A percentile compares a stretch with the other conserved stretches of the same genome.
These are phyloP conservation scores for Pectinophora gossypiella DNA, from an alignment of 1,140 invertebrate species.

Conservation along the genomic window DNA sequence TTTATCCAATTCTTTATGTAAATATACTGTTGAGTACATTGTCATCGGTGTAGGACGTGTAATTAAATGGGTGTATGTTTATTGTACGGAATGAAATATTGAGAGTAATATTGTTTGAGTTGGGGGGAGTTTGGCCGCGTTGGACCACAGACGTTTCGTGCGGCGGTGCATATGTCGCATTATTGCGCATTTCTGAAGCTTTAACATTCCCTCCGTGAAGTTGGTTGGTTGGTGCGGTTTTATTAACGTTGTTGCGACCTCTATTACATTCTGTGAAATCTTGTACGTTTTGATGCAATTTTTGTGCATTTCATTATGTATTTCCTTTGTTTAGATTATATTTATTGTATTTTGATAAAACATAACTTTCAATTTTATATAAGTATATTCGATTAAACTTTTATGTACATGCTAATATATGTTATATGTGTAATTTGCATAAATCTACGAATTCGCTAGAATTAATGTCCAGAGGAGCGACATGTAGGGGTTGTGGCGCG, in stretches of 20 bases:
- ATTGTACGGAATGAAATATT: not conserved
- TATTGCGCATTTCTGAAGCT: constrained; percentile 1
- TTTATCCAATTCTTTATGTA: constrained; percentile 39
- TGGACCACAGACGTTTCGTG: not conserved
- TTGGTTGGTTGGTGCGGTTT: not conserved
- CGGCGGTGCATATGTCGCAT: constrained; percentile 1
- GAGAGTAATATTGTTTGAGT: constrained; percentile 1
- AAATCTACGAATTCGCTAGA: too few relatives aligned
- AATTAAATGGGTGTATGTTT: not conserved
- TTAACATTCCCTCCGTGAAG: not conserved
- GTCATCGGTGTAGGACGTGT: constrained; percentile 1
- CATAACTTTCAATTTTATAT: too few relatives aligned
- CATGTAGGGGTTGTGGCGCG: not conserved
- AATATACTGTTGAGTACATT: constrained; percentile 20
- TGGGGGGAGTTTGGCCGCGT: not conserved
- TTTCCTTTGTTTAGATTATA: too few relatives aligned
- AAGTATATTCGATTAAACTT: too few relatives aligned
- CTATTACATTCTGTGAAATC: not conserved
- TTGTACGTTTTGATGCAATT: too few relatives aligned
- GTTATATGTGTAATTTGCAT: too few relatives aligned
- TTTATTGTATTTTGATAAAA: too few relatives aligned
- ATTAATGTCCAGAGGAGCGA: not conserved
- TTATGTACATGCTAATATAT: too few relatives aligned
- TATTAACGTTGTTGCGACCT: not conserved
- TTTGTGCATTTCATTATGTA: too few relatives aligned